Evolutionary conservation across 2,113 vertebrate genomes (phyloP), one percentile per base, ranked within the genome.

Genomic region (Paradisaea rubra): DNA sequence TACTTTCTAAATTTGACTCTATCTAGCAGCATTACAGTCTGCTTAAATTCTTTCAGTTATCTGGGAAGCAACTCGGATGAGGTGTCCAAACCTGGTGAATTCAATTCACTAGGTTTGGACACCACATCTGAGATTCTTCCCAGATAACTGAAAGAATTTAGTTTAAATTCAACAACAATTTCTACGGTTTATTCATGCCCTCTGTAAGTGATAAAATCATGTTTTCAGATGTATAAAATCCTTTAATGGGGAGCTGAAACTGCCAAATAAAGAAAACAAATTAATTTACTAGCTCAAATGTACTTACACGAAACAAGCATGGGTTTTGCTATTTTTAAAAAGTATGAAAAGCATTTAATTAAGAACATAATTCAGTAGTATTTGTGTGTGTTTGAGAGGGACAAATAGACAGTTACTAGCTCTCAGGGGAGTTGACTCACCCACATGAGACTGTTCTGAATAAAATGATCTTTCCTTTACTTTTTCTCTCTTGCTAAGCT

Each of bases 221-320:
- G 5, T 53, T 42, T 93, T 91, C 57, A 50, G 76, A 50, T n/a
- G 54, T 61, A 50, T 44, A n/a, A 88, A 90, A 86, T 81, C 66
- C 83, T 72, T 89, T 96, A 92, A 92, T 86, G 37, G 78, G 47
- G 41, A 94, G 60, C 39, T 86, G 69, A 90, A 68, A 52, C 72
- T 94, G 45, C 49, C 68, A 86, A 86, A 50, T 54, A 66, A 71
- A 86, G 82, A 86, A 91, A 94, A 80, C 17, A 66, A 68, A 94
- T 93, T 90, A 84, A 54, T 88, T 74, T 93, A 77, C 49, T 73
- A 70, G 39, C 47, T 86, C 45, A 73, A 59, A 73, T 54, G 22
- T 52, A 19, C 33, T 61, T 56, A 70, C 28, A 39, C 0, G 16
- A 81, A 73, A 54, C 5, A 54, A 49, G 18, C 10, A 14, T 30